Base-by-base conservation (phyloP, 2,797 vertebrate genomes). In the Lophius americanus region DNA sequence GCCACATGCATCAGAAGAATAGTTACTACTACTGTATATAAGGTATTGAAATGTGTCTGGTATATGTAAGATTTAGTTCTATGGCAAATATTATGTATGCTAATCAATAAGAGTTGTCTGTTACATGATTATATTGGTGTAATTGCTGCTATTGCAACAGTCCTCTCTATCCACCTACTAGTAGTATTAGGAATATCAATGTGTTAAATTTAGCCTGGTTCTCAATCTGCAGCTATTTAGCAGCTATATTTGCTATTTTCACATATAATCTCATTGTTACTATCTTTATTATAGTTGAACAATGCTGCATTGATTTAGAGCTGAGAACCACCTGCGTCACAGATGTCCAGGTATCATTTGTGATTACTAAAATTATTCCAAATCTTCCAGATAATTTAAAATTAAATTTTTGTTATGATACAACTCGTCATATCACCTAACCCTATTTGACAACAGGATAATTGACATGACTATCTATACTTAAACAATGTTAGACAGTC, bases 141-240 rank as follows among this genome's bases (percentile, higher is more conserved):
- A 14, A 51, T 38, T 38, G 7, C 37, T 38, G 9, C 3, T 49
- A 56, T 23, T 38, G 9, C 37, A 35, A 42, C 33, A 23, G 33
- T 43, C 38, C 3, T 37, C 32, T 5, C 53, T 43, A 33, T 60
- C 5, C 57, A 62, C 10, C 10, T 5, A 13, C 39, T 44, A 47
- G n/a, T n/a, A 53, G 54, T n/a, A 36, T 36, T 33, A 33, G 2
- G 10, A 47, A 63, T 47, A 58, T 52, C n/a, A 35, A 49, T 56
- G 2, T 0, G 8, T 41, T 0, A 0, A 7, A 23, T 42, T 41
- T 53, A 32, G 13, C 4, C 5, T 50, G 6, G 3, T 46, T 60
- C 33, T 13, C 9, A 7, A 2, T 32, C 4, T 60, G 7, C 2
- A 54, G 52, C 13, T 54, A 2, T 14, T 42, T 32, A 60, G 14